These are phyloP conservation scores for Eleutherodactylus coqui DNA, from an alignment of 2,797 vertebrate genomes.

Conservation along the genomic window DNA sequence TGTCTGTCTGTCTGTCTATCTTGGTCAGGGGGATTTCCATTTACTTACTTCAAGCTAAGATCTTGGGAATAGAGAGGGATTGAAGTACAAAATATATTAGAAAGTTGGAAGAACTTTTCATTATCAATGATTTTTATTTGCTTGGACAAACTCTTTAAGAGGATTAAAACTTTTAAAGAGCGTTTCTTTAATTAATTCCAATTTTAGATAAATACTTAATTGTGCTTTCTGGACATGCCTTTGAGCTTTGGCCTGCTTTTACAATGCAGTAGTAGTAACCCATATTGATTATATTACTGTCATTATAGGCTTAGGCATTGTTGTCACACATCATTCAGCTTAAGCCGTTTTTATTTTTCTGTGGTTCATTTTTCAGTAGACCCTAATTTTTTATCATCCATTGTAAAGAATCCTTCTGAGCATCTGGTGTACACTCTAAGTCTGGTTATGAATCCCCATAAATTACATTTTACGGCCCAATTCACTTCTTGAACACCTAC, in stretches of 20 bases:
- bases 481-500: conserved; percentile 31
- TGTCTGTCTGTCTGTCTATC: no score
- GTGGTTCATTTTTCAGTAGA: conserved; percentile 23
- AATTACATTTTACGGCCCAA: conserved; percentile 19
- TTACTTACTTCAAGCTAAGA: no score
- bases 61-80: no score
- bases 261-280: background rate
- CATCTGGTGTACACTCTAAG: background rate
- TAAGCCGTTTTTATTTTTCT: background rate
- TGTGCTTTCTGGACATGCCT: background rate
- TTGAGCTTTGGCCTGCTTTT: background rate
- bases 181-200: background rate
- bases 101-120: no score
- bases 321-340: conserved; percentile 25
- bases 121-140: no score
- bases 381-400: conserved; percentile 21
- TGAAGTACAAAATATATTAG: no score
- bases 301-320: background rate
- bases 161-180: no score
- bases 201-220: background rate
- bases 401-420: background rate
- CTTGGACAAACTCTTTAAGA: no score
- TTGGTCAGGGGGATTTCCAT: no score
- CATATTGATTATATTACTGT: background rate
- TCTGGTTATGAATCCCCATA: conserved; percentile 12